phyloP scores from a whole-genome alignment of 2,888 invertebrate genomes.

The Dione vanillae region DNA sequence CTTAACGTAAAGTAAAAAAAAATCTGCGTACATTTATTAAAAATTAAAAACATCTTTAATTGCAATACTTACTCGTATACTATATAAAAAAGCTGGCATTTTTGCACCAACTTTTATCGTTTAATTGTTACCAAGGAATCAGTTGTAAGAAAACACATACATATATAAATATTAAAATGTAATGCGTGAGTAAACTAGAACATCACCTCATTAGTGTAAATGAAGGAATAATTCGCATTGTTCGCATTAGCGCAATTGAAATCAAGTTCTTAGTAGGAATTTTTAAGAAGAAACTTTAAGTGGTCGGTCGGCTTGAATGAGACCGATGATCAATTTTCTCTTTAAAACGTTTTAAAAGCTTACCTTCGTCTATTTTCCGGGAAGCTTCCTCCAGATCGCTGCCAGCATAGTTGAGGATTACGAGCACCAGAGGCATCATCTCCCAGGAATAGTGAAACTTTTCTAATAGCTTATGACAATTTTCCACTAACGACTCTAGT shows the following conservation, averaged over 20 bases:
- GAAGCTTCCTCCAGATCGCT: slow-evolving; percentile 90
- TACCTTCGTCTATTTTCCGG: slow-evolving; percentile 90
- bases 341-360: slow-evolving; percentile 16
- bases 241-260: not conserved
- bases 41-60: not conserved
- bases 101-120: not conserved
- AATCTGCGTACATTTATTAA: not conserved
- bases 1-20: not conserved
- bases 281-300: no score
- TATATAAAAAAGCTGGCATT: not conserved
- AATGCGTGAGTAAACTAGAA: not conserved
- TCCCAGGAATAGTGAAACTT: slow-evolving; percentile 92
- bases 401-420: slow-evolving; percentile 90
- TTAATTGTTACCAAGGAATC: not conserved
- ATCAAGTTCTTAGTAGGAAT: not conserved
- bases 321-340: not conserved
- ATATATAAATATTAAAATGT: slow-evolving; percentile 6
- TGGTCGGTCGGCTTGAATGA: no score
- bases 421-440: slow-evolving; percentile 91
- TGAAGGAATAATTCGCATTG: not conserved
- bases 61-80: not conserved
- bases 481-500: slow-evolving; percentile 86
- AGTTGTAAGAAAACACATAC: not conserved
- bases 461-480: slow-evolving; percentile 89
- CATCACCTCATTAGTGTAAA: slow-evolving; percentile 19